These are phyloP conservation scores for Peromyscus maniculatus DNA, from an alignment of 2,113 vertebrate genomes.

Conservation along the genomic window DNA sequence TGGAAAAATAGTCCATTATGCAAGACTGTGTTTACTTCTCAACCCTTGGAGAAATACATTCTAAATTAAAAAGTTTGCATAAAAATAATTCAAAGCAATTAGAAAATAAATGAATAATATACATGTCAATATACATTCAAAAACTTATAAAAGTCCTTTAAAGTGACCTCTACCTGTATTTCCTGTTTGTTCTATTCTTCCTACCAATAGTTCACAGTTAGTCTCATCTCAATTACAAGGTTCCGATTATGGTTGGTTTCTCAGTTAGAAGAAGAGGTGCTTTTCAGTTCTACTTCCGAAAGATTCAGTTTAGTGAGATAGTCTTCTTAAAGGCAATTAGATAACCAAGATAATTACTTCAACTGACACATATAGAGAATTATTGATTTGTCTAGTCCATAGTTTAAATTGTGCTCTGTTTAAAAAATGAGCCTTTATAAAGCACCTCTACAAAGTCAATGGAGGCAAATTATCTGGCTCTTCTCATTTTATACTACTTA, in stretches of 20 bases:
- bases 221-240: background rate
- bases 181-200: background rate
- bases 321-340: constrained; percentile 80
- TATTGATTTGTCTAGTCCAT: constrained; percentile 78
- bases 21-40: background rate
- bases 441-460: constrained; percentile 59
- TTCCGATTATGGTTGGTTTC: background rate
- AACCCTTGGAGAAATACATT: background rate
- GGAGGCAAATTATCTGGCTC: constrained; percentile 70
- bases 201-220: background rate
- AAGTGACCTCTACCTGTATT: background rate
- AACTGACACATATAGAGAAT: constrained; percentile 73
- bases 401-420: constrained; percentile 71
- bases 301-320: constrained; percentile 69
- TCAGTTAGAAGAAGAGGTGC: background rate
- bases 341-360: constrained; percentile 75
- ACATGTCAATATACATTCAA: background rate
- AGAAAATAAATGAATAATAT: constrained; percentile 20
- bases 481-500: background rate
- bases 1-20: background rate
- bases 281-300: constrained; percentile 63
- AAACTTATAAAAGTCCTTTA: background rate
- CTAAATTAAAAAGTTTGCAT: background rate
- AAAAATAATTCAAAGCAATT: background rate
- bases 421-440: constrained; percentile 73